These are phyloP conservation scores for Miltochrista miniata DNA, from an alignment of 2,888 invertebrate genomes.

Conservation along the genomic window DNA sequence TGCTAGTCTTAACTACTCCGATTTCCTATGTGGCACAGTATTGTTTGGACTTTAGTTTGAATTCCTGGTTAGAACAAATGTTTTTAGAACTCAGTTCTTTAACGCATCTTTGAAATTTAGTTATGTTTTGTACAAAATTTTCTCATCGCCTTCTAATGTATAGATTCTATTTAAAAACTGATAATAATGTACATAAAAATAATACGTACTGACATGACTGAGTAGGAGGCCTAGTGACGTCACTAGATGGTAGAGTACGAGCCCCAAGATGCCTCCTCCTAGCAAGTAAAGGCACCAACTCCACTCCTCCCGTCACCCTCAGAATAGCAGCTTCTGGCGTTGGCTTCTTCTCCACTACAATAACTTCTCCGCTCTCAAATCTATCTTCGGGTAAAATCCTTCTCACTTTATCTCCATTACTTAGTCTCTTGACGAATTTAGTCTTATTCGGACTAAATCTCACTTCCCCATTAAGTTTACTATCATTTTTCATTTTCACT, in stretches of 20 bases:
- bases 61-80: too few species aligned
- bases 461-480: slow-evolving; percentile 29
- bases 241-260: slow-evolving; percentile 74
- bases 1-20: too few species aligned
- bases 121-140: slow-evolving; percentile 41
- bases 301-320: slow-evolving; percentile 86
- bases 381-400: slow-evolving; percentile 52
- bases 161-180: too few species aligned
- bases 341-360: slow-evolving; percentile 50
- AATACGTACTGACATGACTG: slow-evolving; percentile 72
- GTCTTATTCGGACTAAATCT: slow-evolving; percentile 57
- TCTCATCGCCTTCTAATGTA: slow-evolving; percentile 74
- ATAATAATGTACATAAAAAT: neutral
- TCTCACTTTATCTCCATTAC: slow-evolving; percentile 60
- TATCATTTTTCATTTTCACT: slow-evolving; percentile 30
- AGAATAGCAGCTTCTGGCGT: slow-evolving; percentile 72
- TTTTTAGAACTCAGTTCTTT: too few species aligned
- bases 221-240: slow-evolving; percentile 73
- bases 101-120: too few species aligned
- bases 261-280: slow-evolving; percentile 83
- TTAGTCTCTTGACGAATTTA: slow-evolving; percentile 62
- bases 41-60: too few species aligned
- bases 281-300: slow-evolving; percentile 90
- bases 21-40: too few species aligned
- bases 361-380: slow-evolving; percentile 24